These are phyloP conservation scores for Cylloceria caligata DNA, from an alignment of 2,888 invertebrate genomes.

Conservation along the genomic window DNA sequence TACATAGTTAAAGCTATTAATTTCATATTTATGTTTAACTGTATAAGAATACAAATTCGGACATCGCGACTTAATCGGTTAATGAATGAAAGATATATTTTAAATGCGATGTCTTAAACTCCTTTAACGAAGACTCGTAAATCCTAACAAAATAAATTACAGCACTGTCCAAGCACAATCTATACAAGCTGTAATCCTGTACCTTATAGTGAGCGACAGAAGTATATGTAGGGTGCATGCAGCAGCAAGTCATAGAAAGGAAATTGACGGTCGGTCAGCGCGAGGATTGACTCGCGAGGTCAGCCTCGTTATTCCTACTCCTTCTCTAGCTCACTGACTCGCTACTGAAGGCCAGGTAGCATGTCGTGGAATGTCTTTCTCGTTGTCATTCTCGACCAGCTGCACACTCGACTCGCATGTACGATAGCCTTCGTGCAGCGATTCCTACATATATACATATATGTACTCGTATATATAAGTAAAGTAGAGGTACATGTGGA, in stretches of 20 bases:
- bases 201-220: not conserved
- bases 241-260: constrained; percentile 26
- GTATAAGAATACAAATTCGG: not conserved
- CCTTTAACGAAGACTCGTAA: not conserved
- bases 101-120: not conserved
- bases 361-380: constrained; percentile 49
- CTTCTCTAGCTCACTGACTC: constrained; percentile 22
- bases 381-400: constrained; percentile 50
- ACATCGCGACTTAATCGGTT: not conserved
- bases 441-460: not conserved
- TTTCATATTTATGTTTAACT: no score
- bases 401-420: constrained; percentile 16
- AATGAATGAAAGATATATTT: not conserved
- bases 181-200: not conserved
- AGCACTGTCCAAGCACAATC: not conserved
- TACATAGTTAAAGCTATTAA: no score
- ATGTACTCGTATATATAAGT: not conserved
- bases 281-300: constrained; percentile 58
- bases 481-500: constrained; percentile 29
- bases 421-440: constrained; percentile 15
- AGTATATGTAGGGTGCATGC: not conserved
- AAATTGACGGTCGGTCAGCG: constrained; percentile 40
- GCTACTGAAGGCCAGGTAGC: constrained; percentile 32
- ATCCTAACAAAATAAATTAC: not conserved
- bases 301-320: constrained; percentile 56